Evolutionary conservation across 1,140 invertebrate genomes (phyloP), one percentile per base, ranked within the genome.

Genomic region (Pseudomyrmex concolor): DNA sequence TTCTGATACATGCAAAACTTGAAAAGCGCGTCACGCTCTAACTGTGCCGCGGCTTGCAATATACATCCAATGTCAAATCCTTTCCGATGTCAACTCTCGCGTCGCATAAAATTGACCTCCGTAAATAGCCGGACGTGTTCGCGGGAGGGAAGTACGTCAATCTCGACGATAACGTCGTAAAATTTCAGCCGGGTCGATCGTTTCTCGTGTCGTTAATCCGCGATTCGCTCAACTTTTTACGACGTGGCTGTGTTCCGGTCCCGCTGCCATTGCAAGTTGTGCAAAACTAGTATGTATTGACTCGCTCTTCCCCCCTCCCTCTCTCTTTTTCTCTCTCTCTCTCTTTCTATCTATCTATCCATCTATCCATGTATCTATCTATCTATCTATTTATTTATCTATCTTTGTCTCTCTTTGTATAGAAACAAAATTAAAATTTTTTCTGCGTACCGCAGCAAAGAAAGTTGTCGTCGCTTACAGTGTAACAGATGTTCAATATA

Each of bases 201-300:
- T 80, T 74, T 68, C 63, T 55, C 63, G 45, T 54, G 71, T 19
- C 85, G 74, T 84, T 81, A 84, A 86, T 86, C 50, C 83, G 43
- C 68, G 60, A 81, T 60, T 45, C 71, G n/a, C 45, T 50, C 19
- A 84, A 84, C 68, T 81, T 86, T 86, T 86, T 84, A 86, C 83
- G 76, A 80, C 19, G 70, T 50, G 51, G 81, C 19, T 51, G 67
- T 51, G 64, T 45, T 50, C 62, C 50, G 62, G 19, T 66, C n/a
- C 25, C 19, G 17, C 25, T 17, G 64, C 19, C 15, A 25, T 17
- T 74, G 51, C 51, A 25, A 68, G 15, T 25, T 34, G 34, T 19
- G 22, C 71, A 19, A 10, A 57, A 78, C 64, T 13, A 77, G 43
- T 34, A 34, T 7, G 19, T 34, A 34, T 1, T 7, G 34, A 4